phyloP scores from a whole-genome alignment of 2,888 invertebrate species.

The Trichogramma evanescens region DNA sequence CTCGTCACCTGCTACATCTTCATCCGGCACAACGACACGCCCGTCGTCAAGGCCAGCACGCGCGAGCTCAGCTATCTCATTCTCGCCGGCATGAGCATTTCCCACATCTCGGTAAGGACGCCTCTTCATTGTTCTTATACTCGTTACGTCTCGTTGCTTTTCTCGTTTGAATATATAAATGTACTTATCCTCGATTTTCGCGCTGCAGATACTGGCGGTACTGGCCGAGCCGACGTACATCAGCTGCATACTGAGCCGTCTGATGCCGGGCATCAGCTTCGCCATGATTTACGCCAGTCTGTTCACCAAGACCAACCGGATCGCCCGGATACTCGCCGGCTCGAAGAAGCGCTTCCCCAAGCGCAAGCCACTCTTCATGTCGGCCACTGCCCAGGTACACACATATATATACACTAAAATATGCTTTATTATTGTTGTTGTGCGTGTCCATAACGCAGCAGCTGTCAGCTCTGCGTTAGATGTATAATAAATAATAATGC shows the following conservation, averaged over 20 bases:
- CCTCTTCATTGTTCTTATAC: neutral
- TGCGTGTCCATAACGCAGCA: neutral
- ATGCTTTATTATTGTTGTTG: neutral
- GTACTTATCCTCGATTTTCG: neutral
- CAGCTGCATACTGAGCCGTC: slow-evolving; percentile 56
- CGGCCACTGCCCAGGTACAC: slow-evolving; percentile 52
- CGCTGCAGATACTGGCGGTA: slow-evolving; percentile 51
- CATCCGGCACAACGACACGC: slow-evolving; percentile 63
- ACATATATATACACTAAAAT: neutral
- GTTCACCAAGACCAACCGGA: slow-evolving; percentile 71
- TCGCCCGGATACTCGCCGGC: slow-evolving; percentile 66
- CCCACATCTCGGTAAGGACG: slow-evolving; percentile 33
- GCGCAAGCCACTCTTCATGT: slow-evolving; percentile 61
- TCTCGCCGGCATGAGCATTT: slow-evolving; percentile 51
- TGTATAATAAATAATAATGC: too few relatives aligned
- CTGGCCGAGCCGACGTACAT: slow-evolving; percentile 55
- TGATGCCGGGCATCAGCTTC: slow-evolving; percentile 60
- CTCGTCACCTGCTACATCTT: slow-evolving; percentile 57
- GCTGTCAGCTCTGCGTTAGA: too few relatives aligned
- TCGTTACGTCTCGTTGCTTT: neutral
- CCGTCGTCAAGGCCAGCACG: slow-evolving; percentile 67
- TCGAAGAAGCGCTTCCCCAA: slow-evolving; percentile 66
- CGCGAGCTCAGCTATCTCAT: slow-evolving; percentile 65
- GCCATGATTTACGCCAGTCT: slow-evolving; percentile 68
- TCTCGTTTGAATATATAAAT: neutral